Evolutionary conservation across 2,888 invertebrate species (phyloP).

Genomic region (Epinotia brunnichana): DNA sequence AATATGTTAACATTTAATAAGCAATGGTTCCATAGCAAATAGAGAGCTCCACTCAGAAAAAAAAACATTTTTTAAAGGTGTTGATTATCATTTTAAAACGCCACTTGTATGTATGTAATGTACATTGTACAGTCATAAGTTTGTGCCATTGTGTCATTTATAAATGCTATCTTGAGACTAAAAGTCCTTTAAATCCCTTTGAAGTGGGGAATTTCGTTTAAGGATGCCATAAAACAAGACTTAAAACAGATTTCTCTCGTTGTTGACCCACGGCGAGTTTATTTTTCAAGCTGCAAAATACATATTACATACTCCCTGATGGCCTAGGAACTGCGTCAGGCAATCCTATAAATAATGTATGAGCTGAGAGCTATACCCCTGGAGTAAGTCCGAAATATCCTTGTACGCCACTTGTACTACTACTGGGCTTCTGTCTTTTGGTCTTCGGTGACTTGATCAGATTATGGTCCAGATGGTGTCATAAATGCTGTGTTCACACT

Average conservation of each 20-base stretch:
- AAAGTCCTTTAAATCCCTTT: neutral
- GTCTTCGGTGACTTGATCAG: conserved; percentile 84
- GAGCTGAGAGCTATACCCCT: too few relatives aligned
- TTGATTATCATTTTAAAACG: too few relatives aligned
- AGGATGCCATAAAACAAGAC: neutral
- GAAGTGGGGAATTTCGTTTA: neutral
- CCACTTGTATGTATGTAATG: neutral
- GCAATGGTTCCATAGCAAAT: neutral
- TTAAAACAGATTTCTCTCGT: neutral
- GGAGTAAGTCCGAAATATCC: too few relatives aligned
- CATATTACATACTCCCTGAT: too few relatives aligned
- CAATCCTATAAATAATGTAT: too few relatives aligned
- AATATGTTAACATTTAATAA: neutral
- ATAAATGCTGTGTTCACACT: conserved; percentile 3
- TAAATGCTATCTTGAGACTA: neutral
- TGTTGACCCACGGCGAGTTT: neutral
- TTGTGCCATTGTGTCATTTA: neutral
- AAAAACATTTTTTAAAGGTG: neutral
- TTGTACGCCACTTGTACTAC: too few relatives aligned
- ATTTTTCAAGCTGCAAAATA: too few relatives aligned
- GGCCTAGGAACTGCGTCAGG: too few relatives aligned
- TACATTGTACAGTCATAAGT: neutral
- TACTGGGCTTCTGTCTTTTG: conserved; percentile 64
- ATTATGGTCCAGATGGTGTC: conserved; percentile 87
- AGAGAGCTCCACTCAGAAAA: neutral